Percentiles rank a stretch among this genome's conserved stretches.
Evolutionary conservation across 2,888 invertebrate genomes (phyloP).

Genomic region (Tetramorium bicarinatum): DNA sequence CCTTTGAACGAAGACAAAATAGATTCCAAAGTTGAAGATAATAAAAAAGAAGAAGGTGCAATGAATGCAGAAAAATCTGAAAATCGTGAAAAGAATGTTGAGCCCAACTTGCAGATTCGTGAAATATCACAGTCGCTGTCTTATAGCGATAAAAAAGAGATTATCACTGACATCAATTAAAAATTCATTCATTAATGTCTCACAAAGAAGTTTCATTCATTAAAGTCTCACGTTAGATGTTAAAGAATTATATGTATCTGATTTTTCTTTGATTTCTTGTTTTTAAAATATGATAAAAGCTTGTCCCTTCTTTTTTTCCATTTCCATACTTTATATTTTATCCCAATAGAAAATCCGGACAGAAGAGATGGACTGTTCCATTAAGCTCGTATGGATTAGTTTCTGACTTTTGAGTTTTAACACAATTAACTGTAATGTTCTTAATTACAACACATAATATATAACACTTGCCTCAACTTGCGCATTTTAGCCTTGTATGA

Average conservation of each 20-base stretch:
- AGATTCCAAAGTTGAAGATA: not conserved
- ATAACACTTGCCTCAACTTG: conserved; percentile 8
- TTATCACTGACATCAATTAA: conserved; percentile 66
- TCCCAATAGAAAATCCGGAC: conserved; percentile 62
- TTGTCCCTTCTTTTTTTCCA: conserved; percentile 44
- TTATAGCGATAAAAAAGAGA: conserved; percentile 56
- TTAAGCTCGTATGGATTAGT: conserved; percentile 75
- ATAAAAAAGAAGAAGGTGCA: not conserved
- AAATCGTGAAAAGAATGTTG: not conserved
- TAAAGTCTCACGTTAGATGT: conserved; percentile 3
- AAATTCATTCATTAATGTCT: not conserved
- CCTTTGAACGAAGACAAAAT: not conserved
- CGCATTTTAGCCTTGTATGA: conserved; percentile 14
- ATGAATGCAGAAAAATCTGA: not conserved
- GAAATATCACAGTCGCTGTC: conserved; percentile 77
- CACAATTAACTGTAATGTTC: conserved; percentile 34
- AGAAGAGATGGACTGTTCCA: conserved; percentile 66
- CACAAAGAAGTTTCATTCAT: not conserved
- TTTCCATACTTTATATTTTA: conserved; percentile 48
- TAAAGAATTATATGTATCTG: conserved; percentile 43
- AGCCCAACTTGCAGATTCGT: conserved; percentile 60
- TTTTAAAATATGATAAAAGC: conserved; percentile 41
- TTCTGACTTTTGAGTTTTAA: conserved; percentile 67
- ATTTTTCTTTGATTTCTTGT: conserved; percentile 55
- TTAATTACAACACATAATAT: conserved; percentile 23